Percentiles rank a stretch among this genome's conserved stretches.
phyloP scores from a whole-genome alignment of 2,888 invertebrate genomes.

The Ornithoptera priamus region DNA sequence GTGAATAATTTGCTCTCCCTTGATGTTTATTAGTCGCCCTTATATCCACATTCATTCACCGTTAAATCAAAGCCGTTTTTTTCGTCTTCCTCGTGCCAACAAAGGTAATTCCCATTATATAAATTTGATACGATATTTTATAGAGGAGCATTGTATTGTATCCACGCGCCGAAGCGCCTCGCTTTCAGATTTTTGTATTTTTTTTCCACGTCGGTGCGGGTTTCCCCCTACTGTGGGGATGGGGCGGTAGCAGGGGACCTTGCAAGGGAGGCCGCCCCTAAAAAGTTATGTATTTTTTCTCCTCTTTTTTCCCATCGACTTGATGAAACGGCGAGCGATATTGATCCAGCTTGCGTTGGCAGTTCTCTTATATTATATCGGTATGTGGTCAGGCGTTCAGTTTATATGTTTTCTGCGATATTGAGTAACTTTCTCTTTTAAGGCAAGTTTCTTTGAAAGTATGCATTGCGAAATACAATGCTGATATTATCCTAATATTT shows the following conservation, averaged over 20 bases:
- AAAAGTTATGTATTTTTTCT: conserved; percentile 80
- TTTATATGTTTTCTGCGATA: background rate
- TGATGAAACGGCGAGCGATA: conserved; percentile 74
- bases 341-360: conserved; percentile 62
- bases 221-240: conserved; percentile 43
- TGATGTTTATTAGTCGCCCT: conserved; percentile 31
- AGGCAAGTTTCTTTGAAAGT: no score
- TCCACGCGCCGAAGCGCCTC: conserved; percentile 63
- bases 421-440: conserved; percentile 2
- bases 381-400: conserved; percentile 16
- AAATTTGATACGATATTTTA: conserved; percentile 75
- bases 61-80: conserved; percentile 53
- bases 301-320: conserved; percentile 77
- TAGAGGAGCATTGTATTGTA: conserved; percentile 60
- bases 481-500: no score
- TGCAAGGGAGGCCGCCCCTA: conserved; percentile 67
- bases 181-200: conserved; percentile 61
- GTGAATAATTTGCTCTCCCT: background rate
- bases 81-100: conserved; percentile 58
- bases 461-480: no score
- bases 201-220: conserved; percentile 52
- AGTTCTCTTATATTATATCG: conserved; percentile 39
- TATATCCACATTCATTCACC: conserved; percentile 48
- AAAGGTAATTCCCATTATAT: conserved; percentile 68
- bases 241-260: conserved; percentile 44